These are phyloP conservation scores for Corapipo altera DNA, from an alignment of 2,113 vertebrate genomes.

Conservation along the genomic window DNA sequence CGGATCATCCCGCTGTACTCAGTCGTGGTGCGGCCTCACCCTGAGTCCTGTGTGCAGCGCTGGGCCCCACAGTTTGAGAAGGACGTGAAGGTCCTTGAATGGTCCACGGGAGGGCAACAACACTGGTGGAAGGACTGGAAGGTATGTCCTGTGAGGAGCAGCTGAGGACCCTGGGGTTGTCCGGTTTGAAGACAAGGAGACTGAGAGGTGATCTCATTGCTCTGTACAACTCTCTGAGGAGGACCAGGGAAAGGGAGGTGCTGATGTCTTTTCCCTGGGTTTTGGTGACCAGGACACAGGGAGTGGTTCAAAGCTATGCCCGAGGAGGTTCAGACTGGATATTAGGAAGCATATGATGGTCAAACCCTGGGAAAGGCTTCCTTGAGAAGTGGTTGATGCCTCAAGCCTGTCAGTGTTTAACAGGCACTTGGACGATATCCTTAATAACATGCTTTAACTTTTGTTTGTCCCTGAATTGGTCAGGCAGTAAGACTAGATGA, in stretches of 20 bases:
- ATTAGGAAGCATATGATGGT: not conserved
- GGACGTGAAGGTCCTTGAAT: not conserved
- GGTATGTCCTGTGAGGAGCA: not conserved
- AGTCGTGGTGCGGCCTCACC: rapidly evolving
- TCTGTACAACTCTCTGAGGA: not conserved
- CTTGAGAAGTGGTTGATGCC: not conserved
- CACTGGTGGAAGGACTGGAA: not conserved
- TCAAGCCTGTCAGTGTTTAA: not conserved
- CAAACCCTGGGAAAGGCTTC: not conserved
- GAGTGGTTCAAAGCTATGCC: not conserved
- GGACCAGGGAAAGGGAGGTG: rapidly evolving
- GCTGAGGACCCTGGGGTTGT: not conserved
- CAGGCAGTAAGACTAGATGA: not conserved
- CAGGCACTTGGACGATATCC: not conserved
- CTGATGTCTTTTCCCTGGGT: not conserved
- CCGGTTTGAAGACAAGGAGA: not conserved
- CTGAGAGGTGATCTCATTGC: not conserved
- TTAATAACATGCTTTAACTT: not conserved
- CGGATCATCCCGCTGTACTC: not conserved
- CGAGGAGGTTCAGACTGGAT: rapidly evolving
- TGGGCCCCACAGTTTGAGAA: not conserved
- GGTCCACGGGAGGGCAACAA: not conserved
- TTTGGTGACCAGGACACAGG: rapidly evolving
- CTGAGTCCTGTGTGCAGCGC: not conserved
- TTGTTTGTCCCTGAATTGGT: not conserved